phyloP scores from a whole-genome alignment of 1,140 invertebrate species.

The Pseudomyrmex concolor region DNA sequence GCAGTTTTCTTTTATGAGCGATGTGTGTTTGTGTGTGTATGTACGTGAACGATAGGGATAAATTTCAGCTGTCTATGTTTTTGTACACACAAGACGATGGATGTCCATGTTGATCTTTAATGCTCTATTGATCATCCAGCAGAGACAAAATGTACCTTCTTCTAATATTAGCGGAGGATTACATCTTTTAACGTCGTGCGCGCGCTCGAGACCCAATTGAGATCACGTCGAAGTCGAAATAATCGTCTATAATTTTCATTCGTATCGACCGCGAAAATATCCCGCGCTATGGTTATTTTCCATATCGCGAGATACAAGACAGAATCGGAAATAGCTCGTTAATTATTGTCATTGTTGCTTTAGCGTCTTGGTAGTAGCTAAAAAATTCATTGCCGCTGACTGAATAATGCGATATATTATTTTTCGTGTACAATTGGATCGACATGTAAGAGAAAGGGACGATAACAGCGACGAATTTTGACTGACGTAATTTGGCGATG shows the following conservation, averaged over 20 bases:
- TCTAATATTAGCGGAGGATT: slow-evolving; percentile 44
- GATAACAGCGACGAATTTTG: neutral
- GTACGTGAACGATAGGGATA: too few species aligned
- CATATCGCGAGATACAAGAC: neutral
- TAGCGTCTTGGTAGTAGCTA: neutral
- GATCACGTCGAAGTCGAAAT: slow-evolving; percentile 46
- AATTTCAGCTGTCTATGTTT: neutral
- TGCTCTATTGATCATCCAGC: slow-evolving; percentile 34
- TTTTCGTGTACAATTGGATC: too few species aligned
- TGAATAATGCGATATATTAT: too few species aligned
- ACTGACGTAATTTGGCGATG: slow-evolving; percentile 6
- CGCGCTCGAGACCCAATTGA: slow-evolving; percentile 19
- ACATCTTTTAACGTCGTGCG: slow-evolving; percentile 32
- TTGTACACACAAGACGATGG: neutral
- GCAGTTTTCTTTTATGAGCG: neutral
- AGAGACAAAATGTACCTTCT: slow-evolving; percentile 21
- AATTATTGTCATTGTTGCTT: slow-evolving; percentile 9
- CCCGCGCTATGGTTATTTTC: slow-evolving; percentile 3
- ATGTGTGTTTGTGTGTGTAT: neutral
- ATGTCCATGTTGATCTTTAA: slow-evolving; percentile 41
- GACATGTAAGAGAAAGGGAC: too few species aligned
- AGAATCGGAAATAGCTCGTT: neutral
- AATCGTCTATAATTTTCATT: slow-evolving; percentile 36
- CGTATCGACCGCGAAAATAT: slow-evolving; percentile 29
- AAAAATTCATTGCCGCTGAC: neutral